A percentile compares a stretch with the other conserved stretches of the same genome.
Conservation (phyloP, 2,888 invertebrate genomes). For the Callinectes sapidus region DNA sequence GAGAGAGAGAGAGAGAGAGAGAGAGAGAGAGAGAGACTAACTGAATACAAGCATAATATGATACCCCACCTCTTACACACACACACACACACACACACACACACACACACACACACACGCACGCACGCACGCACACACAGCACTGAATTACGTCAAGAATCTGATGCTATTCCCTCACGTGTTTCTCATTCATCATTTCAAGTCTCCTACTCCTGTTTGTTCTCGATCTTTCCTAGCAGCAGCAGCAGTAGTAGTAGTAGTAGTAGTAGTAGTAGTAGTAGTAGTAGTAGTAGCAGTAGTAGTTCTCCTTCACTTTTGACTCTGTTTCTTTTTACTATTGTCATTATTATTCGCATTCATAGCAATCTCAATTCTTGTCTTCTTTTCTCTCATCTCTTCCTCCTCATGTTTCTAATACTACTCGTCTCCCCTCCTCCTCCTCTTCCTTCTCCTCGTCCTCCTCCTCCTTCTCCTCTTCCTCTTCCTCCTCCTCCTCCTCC, state of each 20-base stretch:
- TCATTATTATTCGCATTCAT: background rate
- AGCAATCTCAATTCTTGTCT: background rate
- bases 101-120: conserved; percentile 1
- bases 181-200: background rate
- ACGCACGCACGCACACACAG: background rate
- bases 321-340: background rate
- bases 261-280: background rate
- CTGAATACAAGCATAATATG: background rate
- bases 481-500: background rate
- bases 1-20: background rate
- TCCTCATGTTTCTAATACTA: background rate
- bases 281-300: background rate
- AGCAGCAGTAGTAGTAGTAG: background rate
- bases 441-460: background rate
- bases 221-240: background rate
- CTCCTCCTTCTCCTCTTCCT: background rate
- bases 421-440: too few relatives aligned
- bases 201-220: background rate
- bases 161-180: background rate
- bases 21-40: background rate
- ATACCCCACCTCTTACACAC: background rate
- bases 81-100: background rate
- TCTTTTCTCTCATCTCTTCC: background rate
- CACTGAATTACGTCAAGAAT: background rate
- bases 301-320: background rate